Base-by-base conservation (phyloP, 2,113 vertebrate genomes). In the Corythoichthys intestinalis region DNA sequence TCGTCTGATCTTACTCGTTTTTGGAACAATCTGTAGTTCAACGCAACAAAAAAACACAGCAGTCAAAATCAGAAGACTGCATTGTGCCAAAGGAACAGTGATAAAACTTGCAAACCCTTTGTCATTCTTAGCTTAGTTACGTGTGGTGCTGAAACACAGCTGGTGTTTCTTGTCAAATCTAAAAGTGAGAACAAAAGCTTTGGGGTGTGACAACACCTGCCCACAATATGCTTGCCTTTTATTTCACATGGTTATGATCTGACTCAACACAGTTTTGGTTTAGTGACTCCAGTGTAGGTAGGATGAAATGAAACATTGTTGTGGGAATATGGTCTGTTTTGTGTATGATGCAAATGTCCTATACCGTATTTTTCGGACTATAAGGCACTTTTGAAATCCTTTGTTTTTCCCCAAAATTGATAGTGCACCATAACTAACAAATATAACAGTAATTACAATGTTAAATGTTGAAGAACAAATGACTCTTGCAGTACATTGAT, bases 1-100 rank as follows among this genome's bases (percentile, higher is more conserved):
- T 52, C 49, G 39, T 75, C 70, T 64, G 77, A 35, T 83, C 83
- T 69, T 69, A 84, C 72, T 84, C 82, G 69, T 78, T 48, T 75
- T 68, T 76, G 71, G 69, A 63, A 73, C 34, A 1, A 37, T 37
- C 56, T 58, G 39, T 4, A 20, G 7, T 39, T 20, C 39, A 44
- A 62, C 5, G 8, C 41, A 46, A 62, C 17, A 17, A 41, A 38
- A 60, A 20, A 4, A 61, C 34, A 13, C 12, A 37, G 35, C 56
- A 44, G 41, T 44, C 41, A 5, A 4, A 44, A 8, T 44, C 4
- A 28, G 41, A 44, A 44, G 9, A 44, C 41, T 7, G 3, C n/a
- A 7, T 20, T 53, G 17, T 53, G 8, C n/a, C 9, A 2, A 8
- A 6, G 52, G 20, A 28, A 20, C n/a, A 53, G n/a, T 20, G n/a